Evolutionary conservation across 2,113 vertebrate genomes (phyloP), one percentile per base, ranked within the genome.

Genomic region (Sander lucioperca): DNA sequence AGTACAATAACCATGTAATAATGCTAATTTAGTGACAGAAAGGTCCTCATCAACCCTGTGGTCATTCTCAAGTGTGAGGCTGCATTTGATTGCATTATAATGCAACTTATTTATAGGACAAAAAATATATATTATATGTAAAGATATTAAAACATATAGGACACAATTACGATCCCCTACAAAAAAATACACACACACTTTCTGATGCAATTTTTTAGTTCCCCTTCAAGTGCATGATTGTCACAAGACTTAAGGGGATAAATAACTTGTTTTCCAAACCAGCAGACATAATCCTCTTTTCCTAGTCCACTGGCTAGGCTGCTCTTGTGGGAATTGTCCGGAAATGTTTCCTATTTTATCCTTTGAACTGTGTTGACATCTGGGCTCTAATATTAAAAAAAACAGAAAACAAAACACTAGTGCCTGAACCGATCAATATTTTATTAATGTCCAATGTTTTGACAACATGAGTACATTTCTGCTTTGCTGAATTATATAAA

Each of bases 241-340:
- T 65, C 33, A 68, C 19, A 65, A 57, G 50, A 58, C 43, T 45
- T 66, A 53, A 39, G 27, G 78, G 33, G 15, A 63, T 76, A 77
- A 61, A 69, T 54, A 71, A 59, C 50, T 53, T 27, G 9, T 12
- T 66, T 14, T 47, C 65, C 43, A 62, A 36, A 36, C 18, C 71
- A 56, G 74, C 57, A 71, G 25, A 59, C 27, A 13, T 89, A 91
- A 91, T 93, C 90, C 87, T 88, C 87, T 90, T 82, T 88, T 21
- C 75, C 48, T 39, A 68, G n/a, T 68, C 7, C 43, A 18, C 62
- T 51, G 27, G 74, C 36, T 10, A 15, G 63, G 30, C 77, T 48
- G 61, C 47, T 85, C 62, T 83, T 47, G 9, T 1, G 4, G 43
- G 67, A 77, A 73, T 71, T 67, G 43, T n/a, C 39, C 1, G 21